Evolutionary conservation across 2,888 invertebrate species (phyloP), one percentile per base, ranked within the genome.

Genomic region (Himalopsyche anomala): DNA sequence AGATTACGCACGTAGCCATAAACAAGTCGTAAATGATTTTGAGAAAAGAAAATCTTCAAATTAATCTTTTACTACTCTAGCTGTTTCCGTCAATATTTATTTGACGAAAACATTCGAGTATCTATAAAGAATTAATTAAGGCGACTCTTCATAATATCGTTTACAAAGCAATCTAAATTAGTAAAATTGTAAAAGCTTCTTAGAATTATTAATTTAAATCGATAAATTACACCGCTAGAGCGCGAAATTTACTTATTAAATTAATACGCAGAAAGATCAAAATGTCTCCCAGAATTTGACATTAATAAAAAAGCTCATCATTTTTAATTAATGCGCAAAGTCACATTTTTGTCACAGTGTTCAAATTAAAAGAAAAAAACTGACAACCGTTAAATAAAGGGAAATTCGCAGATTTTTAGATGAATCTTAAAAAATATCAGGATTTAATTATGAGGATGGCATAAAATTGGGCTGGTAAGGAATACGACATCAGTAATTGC

Each of bases 221-320:
- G 62, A 62, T 11, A 4, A 62, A 62, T 62, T 4, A 62, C 19
- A 19, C 19, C 6, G 19, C 28, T 62, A 62, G 15, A 62, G 28
- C 62, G 62, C n/a, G 62, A 62, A 28, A 62, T 19, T 62, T 19
- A 19, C 62, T 62, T 62, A 19, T 62, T 19, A 62, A 62, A 62
- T 62, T 62, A 62, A 62, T 62, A 19, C 19, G 2, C 11, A 4
- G 11, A 11, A 19, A 62, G 28, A n/a, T 62, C 62, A 19, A 62
- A 62, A 19, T 15, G 19, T 28, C 56, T 56, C 17, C 11, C 3
- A 62, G 62, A 62, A 62, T 62, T 62, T 62, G 62, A 62, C 62
- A 28, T 28, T 62, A n/a, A 62, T 62, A 62, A 62, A 62, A 51
- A 15, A 45, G 6, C 56, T 56, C 56, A 62, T 62, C 62, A 62